Evolutionary conservation across 2,113 vertebrate species (phyloP), one percentile per base, ranked within the genome.

Genomic region (Mobula birostris): DNA sequence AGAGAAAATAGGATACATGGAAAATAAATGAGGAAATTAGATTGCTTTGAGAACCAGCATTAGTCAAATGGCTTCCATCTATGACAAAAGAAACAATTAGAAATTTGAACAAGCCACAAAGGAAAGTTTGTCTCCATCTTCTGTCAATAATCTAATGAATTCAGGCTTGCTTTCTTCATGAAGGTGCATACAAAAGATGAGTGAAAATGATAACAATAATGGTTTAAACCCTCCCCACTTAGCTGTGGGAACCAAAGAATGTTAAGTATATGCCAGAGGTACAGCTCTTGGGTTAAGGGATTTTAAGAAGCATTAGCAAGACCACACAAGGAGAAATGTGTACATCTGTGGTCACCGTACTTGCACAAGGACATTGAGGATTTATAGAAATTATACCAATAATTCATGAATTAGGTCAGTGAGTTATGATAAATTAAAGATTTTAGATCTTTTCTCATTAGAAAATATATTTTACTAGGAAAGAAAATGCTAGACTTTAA

Each of bases 281-380:
- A 88, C 58, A 63, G 27, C 56, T 19, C 85, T 63, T n/a, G n/a
- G 58, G 61, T 66, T 15, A 7, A 79, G n/a, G n/a, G 19, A 92
- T 72, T 92, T 78, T 94, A 36, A 3, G 58, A 78, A 78, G 56
- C 74, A 94, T 56, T 58, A 78, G 74, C 9, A 19, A 66, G 85
- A 66, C 85, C 85, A 90, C 85, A 90, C 85, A 90, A 32, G 85
- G 58, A 90, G 85, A 24, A 66, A 66, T 90, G 85, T 90, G 29
- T 66, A 90, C 58, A 90, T 15, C 85, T 90, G 85, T 32, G 58
- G 29, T 90, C 85, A 68, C 85, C 66, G 61, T 32, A 68, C 61
- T 90, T 90, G 66, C 12, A 19, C 5, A 90, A 90, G 85, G 61
- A 66, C 66, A 32, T n/a, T 66, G 61, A 90, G n/a, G 61, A 90